Conservation (phyloP, 2,888 invertebrate species). For the Nomada hirtipes region DNA sequence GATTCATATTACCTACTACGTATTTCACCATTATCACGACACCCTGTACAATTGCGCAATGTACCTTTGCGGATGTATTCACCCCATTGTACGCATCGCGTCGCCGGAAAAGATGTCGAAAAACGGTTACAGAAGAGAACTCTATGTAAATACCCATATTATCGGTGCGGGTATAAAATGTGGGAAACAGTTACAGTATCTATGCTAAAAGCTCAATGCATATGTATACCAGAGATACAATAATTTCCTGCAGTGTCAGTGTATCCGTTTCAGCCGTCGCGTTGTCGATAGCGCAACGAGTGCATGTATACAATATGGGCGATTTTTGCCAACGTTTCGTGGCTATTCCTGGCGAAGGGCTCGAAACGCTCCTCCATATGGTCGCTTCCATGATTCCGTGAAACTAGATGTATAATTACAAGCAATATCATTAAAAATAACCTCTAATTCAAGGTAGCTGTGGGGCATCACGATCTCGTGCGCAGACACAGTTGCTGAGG, state of each 20-base stretch:
- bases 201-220: conserved; percentile 46
- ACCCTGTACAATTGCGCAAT: too few relatives aligned
- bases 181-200: conserved; percentile 47
- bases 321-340: neutral
- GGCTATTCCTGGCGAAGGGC: neutral
- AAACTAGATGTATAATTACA: conserved; percentile 58
- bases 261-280: conserved; percentile 27
- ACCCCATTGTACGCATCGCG: neutral
- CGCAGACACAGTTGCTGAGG: conserved; percentile 52
- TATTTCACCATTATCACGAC: too few relatives aligned
- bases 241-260: conserved; percentile 46
- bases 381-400: conserved; percentile 4
- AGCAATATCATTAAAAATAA: conserved; percentile 62
- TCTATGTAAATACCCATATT: conserved; percentile 43
- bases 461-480: conserved; percentile 57
- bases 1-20: too few relatives aligned
- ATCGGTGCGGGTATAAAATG: conserved; percentile 45
- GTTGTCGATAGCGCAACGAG: neutral
- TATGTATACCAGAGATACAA: conserved; percentile 42
- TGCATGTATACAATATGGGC: neutral
- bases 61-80: too few relatives aligned
- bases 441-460: conserved; percentile 51
- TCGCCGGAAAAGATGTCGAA: neutral
- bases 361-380: neutral
- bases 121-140: neutral